phyloP scores from a whole-genome alignment of 2,113 vertebrate species.

The Hymenochirus boettgeri region DNA sequence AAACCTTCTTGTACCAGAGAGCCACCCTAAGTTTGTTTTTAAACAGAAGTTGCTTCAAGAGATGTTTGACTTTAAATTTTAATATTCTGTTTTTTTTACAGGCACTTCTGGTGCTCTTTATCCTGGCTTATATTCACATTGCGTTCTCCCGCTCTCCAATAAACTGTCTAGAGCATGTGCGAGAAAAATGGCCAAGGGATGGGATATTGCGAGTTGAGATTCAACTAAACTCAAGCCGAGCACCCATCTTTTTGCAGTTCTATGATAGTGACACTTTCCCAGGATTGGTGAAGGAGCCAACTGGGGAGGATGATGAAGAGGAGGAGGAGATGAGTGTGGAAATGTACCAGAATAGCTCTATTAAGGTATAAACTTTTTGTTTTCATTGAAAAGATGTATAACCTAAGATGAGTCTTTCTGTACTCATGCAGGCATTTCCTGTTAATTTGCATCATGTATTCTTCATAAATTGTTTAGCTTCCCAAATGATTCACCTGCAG shows the following conservation, averaged over 20 bases:
- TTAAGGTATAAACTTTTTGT: slow-evolving; percentile 57
- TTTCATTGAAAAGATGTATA: too few relatives aligned
- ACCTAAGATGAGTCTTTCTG: too few relatives aligned
- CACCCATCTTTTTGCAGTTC: slow-evolving; percentile 87
- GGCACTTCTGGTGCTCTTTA: slow-evolving; percentile 94
- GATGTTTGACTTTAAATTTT: background rate
- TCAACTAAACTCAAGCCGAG: slow-evolving; percentile 85
- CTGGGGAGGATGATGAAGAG: slow-evolving; percentile 59
- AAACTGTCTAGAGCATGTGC: slow-evolving; percentile 90
- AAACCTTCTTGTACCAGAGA: too few relatives aligned
- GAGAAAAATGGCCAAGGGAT: slow-evolving; percentile 89
- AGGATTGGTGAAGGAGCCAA: slow-evolving; percentile 63
- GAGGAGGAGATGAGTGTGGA: slow-evolving; percentile 88
- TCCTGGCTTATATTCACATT: slow-evolving; percentile 96
- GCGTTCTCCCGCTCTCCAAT: slow-evolving; percentile 95
- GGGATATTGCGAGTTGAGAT: slow-evolving; percentile 92
- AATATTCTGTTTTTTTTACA: slow-evolving; percentile 42
- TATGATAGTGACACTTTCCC: slow-evolving; percentile 69
- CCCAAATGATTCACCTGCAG: too few relatives aligned
- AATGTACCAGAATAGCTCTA: slow-evolving; percentile 87
- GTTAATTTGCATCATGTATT: too few relatives aligned
- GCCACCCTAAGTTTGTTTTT: too few relatives aligned
- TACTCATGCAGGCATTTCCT: too few relatives aligned
- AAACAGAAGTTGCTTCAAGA: background rate
- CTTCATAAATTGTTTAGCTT: too few relatives aligned